These are phyloP conservation scores for Sphenodon punctatus DNA, from an alignment of 2,797 vertebrate genomes.

Conservation along the genomic window DNA sequence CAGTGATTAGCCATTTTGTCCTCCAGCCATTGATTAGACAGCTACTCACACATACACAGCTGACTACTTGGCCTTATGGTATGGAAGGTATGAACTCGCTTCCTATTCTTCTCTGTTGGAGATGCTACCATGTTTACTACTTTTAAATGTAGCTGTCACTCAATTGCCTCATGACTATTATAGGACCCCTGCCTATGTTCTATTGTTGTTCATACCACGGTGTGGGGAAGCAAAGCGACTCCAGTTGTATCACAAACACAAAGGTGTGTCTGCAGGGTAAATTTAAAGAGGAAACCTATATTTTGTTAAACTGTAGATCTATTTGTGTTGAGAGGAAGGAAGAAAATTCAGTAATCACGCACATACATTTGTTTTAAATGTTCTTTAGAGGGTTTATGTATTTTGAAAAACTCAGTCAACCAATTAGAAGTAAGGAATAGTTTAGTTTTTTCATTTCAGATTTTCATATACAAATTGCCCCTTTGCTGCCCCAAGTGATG, in stretches of 20 bases:
- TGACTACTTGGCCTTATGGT: not conserved
- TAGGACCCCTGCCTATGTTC: not conserved
- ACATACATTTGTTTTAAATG: not conserved
- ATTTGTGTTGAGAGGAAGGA: not conserved
- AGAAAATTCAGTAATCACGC: constrained; percentile 1
- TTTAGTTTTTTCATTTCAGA: not conserved
- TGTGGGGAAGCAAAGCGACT: not conserved
- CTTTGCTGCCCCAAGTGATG: too few species aligned
- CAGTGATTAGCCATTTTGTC: not conserved
- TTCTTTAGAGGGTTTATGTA: not conserved
- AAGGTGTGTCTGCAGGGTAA: not conserved
- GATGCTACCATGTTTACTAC: not conserved
- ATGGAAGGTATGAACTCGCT: not conserved
- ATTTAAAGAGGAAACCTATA: not conserved
- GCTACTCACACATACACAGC: not conserved
- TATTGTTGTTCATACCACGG: not conserved
- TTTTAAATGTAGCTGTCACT: constrained; percentile 14
- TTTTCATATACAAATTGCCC: too few species aligned
- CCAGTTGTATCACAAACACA: not conserved
- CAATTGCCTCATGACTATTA: not conserved
- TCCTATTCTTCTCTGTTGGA: not conserved
- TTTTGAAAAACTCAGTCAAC: too few species aligned
- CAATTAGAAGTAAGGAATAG: not conserved
- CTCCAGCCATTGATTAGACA: not conserved
- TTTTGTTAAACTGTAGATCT: not conserved